Evolutionary conservation across 2,888 invertebrate genomes (phyloP).

Genomic region (Phanerotoma sp.): DNA sequence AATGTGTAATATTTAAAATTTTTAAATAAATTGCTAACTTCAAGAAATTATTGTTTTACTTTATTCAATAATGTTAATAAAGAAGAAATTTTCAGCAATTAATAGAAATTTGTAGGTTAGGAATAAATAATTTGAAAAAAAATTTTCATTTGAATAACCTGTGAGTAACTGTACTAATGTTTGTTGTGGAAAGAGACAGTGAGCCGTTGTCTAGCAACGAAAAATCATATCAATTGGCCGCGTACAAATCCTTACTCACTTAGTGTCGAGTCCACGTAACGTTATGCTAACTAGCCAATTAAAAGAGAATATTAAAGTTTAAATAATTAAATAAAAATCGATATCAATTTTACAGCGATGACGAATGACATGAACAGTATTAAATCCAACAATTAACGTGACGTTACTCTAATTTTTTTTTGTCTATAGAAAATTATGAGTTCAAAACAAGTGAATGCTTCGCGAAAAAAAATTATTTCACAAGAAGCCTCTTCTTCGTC

Average conservation of each 20-base stretch:
- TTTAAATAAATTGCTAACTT: too few species aligned
- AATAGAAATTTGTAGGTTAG: too few species aligned
- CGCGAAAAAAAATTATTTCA: slow-evolving; percentile 7
- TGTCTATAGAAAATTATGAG: background rate
- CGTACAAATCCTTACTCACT: background rate
- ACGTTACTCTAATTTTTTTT: background rate
- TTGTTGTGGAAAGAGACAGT: too few species aligned
- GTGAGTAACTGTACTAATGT: too few species aligned
- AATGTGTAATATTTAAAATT: too few species aligned
- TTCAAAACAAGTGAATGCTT: slow-evolving; percentile 13
- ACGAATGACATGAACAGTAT: background rate
- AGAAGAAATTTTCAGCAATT: too few species aligned
- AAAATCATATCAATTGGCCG: background rate
- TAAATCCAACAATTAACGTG: background rate
- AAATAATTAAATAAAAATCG: slow-evolving; percentile 12
- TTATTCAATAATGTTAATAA: too few species aligned
- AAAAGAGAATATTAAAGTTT: background rate
- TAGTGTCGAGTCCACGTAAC: slow-evolving; percentile 1
- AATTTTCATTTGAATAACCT: too few species aligned
- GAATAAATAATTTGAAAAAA: too few species aligned
- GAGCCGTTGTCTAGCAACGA: background rate
- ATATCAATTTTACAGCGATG: slow-evolving; percentile 1
- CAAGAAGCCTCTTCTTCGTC: too few species aligned
- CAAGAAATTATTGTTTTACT: too few species aligned
- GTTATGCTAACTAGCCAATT: background rate